phyloP scores from a whole-genome alignment of 1,140 invertebrate genomes.

The Liolophura sinensis region DNA sequence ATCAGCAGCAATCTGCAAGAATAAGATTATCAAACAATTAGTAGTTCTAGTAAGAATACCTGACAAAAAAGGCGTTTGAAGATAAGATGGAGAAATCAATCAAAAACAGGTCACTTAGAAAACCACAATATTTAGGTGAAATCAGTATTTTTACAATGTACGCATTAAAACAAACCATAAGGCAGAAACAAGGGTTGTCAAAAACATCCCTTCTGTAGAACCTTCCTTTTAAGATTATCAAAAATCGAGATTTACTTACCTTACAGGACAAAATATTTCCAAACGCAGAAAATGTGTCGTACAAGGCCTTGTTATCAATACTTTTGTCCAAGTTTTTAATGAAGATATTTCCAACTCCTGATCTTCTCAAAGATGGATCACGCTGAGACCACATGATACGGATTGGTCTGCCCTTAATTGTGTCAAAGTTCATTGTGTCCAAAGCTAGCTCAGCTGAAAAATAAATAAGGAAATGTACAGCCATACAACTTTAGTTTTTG shows the following conservation, averaged over 20 bases:
- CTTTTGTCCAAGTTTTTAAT: constrained; percentile 99
- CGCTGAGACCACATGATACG: constrained; percentile 99
- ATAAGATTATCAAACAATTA: constrained; percentile 10
- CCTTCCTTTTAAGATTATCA: background rate
- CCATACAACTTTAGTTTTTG: too few relatives aligned
- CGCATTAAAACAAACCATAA: background rate
- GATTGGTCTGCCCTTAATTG: constrained; percentile 95
- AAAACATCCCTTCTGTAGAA: background rate
- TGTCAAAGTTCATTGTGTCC: constrained; percentile 99
- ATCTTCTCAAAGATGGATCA: constrained; percentile 97
- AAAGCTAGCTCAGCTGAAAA: constrained; percentile 92
- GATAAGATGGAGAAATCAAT: too few relatives aligned
- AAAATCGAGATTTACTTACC: constrained; percentile 57
- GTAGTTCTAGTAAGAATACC: too few relatives aligned
- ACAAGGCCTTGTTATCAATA: constrained; percentile 99
- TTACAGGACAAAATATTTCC: constrained; percentile 99
- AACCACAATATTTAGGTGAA: too few relatives aligned
- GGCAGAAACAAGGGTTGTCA: background rate
- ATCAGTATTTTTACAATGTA: background rate
- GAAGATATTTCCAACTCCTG: constrained; percentile 99
- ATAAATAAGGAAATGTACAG: background rate
- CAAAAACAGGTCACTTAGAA: too few relatives aligned
- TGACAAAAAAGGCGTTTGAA: too few relatives aligned
- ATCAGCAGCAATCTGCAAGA: constrained; percentile 79
- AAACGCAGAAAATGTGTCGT: constrained; percentile 99